Conservation (phyloP, 2,888 invertebrate species). For the Craniophora ligustri region DNA sequence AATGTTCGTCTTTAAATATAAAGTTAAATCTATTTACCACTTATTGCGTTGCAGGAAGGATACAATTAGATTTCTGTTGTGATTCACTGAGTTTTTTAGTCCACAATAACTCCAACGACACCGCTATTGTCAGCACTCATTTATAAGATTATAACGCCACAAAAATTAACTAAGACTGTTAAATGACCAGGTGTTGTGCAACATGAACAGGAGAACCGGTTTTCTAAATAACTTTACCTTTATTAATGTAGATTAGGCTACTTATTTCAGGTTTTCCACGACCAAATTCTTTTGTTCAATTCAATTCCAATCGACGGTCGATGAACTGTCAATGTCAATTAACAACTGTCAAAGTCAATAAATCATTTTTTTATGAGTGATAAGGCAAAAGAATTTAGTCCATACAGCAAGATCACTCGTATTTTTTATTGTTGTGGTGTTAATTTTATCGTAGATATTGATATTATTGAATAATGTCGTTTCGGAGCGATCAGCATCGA, state of each 20-base stretch:
- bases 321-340: conserved; percentile 52
- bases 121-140: conserved; percentile 30
- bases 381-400: too few relatives aligned
- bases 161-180: conserved; percentile 19
- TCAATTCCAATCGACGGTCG: conserved; percentile 43
- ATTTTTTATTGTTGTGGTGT: too few relatives aligned
- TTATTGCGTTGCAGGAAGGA: conserved; percentile 42
- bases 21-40: conserved; percentile 34
- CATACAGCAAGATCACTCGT: too few relatives aligned
- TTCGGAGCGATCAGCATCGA: too few relatives aligned
- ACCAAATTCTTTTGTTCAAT: conserved; percentile 53
- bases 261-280: conserved; percentile 52
- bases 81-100: conserved; percentile 49
- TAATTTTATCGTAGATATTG: too few relatives aligned
- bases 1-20: conserved; percentile 1
- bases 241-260: conserved; percentile 55
- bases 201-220: conserved; percentile 57
- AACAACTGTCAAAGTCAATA: conserved; percentile 10
- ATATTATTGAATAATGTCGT: too few relatives aligned
- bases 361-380: too few relatives aligned
- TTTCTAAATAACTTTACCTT: conserved; percentile 61
- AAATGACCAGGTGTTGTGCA: conserved; percentile 41
- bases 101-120: conserved; percentile 33
- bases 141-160: conserved; percentile 12
- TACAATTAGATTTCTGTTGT: conserved; percentile 40